Evolutionary conservation across 1,140 invertebrate species (phyloP), one percentile per base, ranked within the genome.

Genomic region (Polyergus mexicanus): DNA sequence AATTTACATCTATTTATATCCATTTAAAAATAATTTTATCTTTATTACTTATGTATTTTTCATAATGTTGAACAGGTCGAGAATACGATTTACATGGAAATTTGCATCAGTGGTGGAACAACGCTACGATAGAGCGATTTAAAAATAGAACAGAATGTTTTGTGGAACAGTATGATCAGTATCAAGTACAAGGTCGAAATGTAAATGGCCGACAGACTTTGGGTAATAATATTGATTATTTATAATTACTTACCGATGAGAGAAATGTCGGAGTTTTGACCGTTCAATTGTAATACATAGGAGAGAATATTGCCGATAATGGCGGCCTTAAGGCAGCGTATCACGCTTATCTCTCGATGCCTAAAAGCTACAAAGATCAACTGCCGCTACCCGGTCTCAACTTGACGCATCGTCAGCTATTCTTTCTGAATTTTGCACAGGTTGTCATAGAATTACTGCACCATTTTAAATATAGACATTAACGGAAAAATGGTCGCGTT

Each of bases 91-190:
- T 94, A 92, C 95, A 97, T 88, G 99, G 99, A 0, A 99, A 99
- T 94, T 95, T 99, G 76, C 97, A 99, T 92, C 97, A 98, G 84
- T 99, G 99, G 99, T 99, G 99, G 99, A 98, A 99, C 85, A 98
- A 99, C 89, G 97, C 97, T 11, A 99, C 99, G 0, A 98, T 99
- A 76, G 96, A 97, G 0, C 97, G 96, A 35, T 99, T 99, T 93
- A 98, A 99, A 91, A 96, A 97, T 63, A 96, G 98, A 87, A 97
- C 98, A 0, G 96, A 98, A 89, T 99, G 99, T 92, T 97, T 99
- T 76, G 97, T 98, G 13, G 96, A 98, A 60, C 99, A 99, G 94
- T 99, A 99, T 93, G 97, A 95, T 89, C 95, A 95, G 58, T 98
- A 96, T 91, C 94, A 96, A 91, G 92, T 97, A 22, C 94, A 96